Percentiles rank a stretch among this genome's conserved stretches.
These are phyloP conservation scores for Formica aserva DNA, from an alignment of 2,888 invertebrate species.

Conservation along the genomic window DNA sequence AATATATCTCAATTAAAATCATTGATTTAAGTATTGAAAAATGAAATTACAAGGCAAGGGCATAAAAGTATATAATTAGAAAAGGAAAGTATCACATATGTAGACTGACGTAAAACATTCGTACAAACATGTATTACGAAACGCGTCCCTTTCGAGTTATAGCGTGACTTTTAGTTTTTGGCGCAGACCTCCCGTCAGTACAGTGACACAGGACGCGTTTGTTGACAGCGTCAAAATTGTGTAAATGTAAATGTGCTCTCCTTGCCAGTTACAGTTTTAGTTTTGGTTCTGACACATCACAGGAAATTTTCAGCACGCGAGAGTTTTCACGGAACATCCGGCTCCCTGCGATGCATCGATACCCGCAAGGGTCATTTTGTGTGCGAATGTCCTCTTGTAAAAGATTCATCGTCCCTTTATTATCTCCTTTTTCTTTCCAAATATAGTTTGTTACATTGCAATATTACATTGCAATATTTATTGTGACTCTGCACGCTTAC, in stretches of 20 bases:
- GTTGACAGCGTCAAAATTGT: slow-evolving; percentile 42
- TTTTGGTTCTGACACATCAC: slow-evolving; percentile 39
- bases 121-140: not conserved
- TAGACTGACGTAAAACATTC: slow-evolving; percentile 23
- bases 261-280: slow-evolving; percentile 22
- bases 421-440: not conserved
- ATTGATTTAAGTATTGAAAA: not conserved
- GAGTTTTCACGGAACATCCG: not conserved
- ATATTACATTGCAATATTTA: slow-evolving; percentile 1
- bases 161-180: slow-evolving; percentile 35
- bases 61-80: not conserved
- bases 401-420: not conserved
- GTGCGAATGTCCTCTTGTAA: not conserved
- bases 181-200: slow-evolving; percentile 16
- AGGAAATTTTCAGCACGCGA: slow-evolving; percentile 9
- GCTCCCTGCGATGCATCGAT: not conserved
- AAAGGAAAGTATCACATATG: not conserved
- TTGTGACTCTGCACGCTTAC: not conserved
- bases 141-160: slow-evolving; percentile 21
- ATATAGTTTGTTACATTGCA: slow-evolving; percentile 12
- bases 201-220: slow-evolving; percentile 19
- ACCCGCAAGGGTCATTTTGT: not conserved
- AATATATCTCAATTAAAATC: not conserved
- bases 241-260: slow-evolving; percentile 17
- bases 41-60: not conserved